Evolutionary conservation across 2,113 vertebrate genomes (phyloP).

Genomic region (Notothenia rossii): DNA sequence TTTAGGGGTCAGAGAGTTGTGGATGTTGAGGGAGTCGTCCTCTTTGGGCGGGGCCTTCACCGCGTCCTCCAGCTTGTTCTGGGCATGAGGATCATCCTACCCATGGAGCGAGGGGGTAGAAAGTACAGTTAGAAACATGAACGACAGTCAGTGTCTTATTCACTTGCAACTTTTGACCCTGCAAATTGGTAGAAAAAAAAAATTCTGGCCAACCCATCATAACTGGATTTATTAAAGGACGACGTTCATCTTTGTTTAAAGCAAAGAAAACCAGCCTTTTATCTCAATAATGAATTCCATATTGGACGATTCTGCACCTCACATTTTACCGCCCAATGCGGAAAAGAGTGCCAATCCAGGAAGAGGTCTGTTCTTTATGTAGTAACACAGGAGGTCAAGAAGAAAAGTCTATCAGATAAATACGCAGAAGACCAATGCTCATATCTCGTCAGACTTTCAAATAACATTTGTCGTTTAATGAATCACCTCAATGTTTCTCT

Average conservation of each 20-base stretch:
- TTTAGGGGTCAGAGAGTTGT: slow-evolving; percentile 95
- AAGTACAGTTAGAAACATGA: slow-evolving; percentile 62
- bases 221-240: slow-evolving; percentile 9
- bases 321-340: background rate
- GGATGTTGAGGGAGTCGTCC: slow-evolving; percentile 95
- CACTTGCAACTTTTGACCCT: slow-evolving; percentile 1
- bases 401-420: background rate
- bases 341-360: background rate
- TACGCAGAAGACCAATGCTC: background rate
- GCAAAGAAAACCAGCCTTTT: background rate
- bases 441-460: background rate
- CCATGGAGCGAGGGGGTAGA: slow-evolving; percentile 52
- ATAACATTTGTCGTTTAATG: background rate
- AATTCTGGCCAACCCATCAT: background rate
- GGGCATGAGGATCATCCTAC: slow-evolving; percentile 89
- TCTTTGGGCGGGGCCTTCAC: slow-evolving; percentile 95
- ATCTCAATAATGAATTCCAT: background rate
- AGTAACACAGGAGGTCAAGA: background rate
- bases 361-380: background rate
- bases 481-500: background rate
- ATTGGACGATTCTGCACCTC: background rate
- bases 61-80: slow-evolving; percentile 95
- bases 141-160: background rate
- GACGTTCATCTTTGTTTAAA: background rate
- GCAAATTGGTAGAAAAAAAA: background rate